Evolutionary conservation across 2,797 vertebrate genomes (phyloP), one percentile per base, ranked within the genome.

Genomic region (Eulemur albifrons): DNA sequence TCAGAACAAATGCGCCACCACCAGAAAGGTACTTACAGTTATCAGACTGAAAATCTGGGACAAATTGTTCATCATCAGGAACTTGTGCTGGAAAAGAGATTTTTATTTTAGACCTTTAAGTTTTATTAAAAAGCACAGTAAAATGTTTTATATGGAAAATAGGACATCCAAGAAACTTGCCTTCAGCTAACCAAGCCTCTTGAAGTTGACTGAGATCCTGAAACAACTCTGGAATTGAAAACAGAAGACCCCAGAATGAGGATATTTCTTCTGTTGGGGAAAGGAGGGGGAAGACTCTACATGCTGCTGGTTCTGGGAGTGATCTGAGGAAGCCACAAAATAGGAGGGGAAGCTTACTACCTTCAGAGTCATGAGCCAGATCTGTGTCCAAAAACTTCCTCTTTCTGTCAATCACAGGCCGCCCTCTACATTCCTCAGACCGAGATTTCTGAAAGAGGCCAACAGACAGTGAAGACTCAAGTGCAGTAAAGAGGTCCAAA

Each of bases 141-240:
- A 52, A 93, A 97, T 70, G 52, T 96, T 98, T 97, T 81, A 84
- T 98, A 98, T 17, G 43, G 92, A 97, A 97, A 86, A 98, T 20
- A 96, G 83, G 6, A 9, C 93, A 96, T 96, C 81, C 75, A 90
- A 98, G 90, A 97, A 94, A 98, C 99, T 99, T 98, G 99, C 99
- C 99, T 99, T 99, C 99, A 97, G 99, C 99, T 94, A 99, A 99
- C 99, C 99, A 99, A 98, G 99, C 99, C 98, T 99, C 99, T 95
- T 99, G 99, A 91, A 99, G 99, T 98, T 99, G 99, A 98, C 99
- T 99, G 98, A 99, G 99, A 98, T 99, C 99, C 98, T 99, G 99
- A 98, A 99, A 99, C 97, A 99, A 99, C 98, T 99, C 99, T 99
- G 98, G 23, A 98, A 98, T 92, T 97, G 75, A 96, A 94, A 96